A percentile compares a stretch with the other conserved stretches of the same genome.
Evolutionary conservation across 2,113 vertebrate genomes (phyloP).

Genomic region (Ceratotherium simum): DNA sequence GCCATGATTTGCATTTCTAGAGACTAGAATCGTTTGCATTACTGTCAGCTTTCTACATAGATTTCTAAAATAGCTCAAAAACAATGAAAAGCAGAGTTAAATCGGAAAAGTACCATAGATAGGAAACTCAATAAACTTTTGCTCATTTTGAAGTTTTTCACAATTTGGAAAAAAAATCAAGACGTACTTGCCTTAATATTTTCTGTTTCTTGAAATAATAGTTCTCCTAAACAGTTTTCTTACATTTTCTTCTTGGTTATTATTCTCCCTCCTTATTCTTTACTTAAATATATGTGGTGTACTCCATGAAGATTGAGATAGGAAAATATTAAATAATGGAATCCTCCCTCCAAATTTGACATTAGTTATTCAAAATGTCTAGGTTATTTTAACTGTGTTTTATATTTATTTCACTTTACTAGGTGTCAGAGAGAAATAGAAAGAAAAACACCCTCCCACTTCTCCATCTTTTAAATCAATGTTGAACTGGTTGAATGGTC

Average conservation of each 20-base stretch:
- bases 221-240: background rate
- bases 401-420: background rate
- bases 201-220: background rate
- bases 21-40: background rate
- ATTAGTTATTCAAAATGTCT: background rate
- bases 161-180: background rate
- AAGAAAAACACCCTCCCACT: background rate
- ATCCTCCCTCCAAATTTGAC: background rate
- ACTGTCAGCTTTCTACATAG: background rate
- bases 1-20: background rate
- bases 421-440: background rate
- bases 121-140: background rate
- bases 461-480: background rate
- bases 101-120: background rate
- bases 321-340: background rate
- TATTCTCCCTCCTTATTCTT: background rate
- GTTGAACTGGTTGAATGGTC: background rate
- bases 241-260: background rate
- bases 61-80: background rate
- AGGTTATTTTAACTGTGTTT: background rate
- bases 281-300: background rate
- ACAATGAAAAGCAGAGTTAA: background rate
- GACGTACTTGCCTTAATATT: background rate
- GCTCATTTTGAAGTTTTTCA: background rate
- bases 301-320: background rate